Conservation (phyloP, 2,797 vertebrate species). For the Chelmon rostratus region DNA sequence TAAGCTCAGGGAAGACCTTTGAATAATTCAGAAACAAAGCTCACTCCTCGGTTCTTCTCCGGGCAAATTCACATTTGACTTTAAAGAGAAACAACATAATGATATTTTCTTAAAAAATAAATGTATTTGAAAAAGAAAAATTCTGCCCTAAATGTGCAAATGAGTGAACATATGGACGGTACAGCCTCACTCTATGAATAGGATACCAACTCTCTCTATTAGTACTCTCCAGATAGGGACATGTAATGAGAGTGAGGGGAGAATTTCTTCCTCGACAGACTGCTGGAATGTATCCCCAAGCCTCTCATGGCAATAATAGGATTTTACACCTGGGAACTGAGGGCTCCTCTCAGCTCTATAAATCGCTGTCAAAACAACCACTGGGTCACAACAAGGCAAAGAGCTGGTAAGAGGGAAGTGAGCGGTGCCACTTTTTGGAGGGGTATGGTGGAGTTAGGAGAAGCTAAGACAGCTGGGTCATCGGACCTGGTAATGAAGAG, state of each 20-base stretch:
- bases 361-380: constrained; percentile 80
- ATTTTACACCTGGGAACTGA: constrained; percentile 79
- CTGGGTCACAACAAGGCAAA: constrained; percentile 67
- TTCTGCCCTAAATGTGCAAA: constrained; percentile 21
- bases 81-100: constrained; percentile 7
- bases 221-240: constrained; percentile 48
- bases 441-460: constrained; percentile 25
- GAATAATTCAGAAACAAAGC: constrained; percentile 51
- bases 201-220: constrained; percentile 38
- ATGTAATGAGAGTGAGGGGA: constrained; percentile 60
- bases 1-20: constrained; percentile 17
- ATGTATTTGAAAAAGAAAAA: background rate
- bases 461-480: constrained; percentile 35
- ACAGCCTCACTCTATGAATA: constrained; percentile 27
- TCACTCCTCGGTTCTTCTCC: constrained; percentile 11
- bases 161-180: constrained; percentile 23
- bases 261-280: constrained; percentile 64
- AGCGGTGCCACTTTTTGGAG: constrained; percentile 40
- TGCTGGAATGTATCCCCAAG: constrained; percentile 66
- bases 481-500: constrained; percentile 42
- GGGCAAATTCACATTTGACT: constrained; percentile 6
- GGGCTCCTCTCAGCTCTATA: constrained; percentile 72
- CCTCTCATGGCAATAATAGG: constrained; percentile 74
- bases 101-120: background rate
- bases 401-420: constrained; percentile 46